Base-by-base conservation (phyloP, 2,113 vertebrate genomes). In the Dasyurus viverrinus region DNA sequence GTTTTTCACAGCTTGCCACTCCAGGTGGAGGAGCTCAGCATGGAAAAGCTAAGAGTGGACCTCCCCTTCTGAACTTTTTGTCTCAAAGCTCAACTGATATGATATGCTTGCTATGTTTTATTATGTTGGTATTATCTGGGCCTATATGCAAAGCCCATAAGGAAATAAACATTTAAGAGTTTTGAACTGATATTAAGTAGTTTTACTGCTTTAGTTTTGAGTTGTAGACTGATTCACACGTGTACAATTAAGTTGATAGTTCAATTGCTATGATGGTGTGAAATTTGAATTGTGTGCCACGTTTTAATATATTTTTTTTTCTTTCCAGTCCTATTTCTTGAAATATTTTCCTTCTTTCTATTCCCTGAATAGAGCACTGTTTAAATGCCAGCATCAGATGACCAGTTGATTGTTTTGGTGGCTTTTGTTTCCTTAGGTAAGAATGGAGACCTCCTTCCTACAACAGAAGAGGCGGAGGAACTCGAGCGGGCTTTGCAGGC, bases 391-490 rank as follows among this genome's bases (percentile, higher is more conserved):
- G 14, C 22, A 8, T 16, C 6, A 22, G 2, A 2, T 26, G 0
- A 54, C 19, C 23, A n/a, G 27, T 68, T 98, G 76, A 97, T 55
- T 92, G n/a, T 89, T 27, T 90, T 55, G 36, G 24, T 93, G 94
- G 2, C 96, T 95, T 98, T 94, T 93, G 91, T 98, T 98, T 94
- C 91, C 97, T 54, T 96, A 99, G 99, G 99, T 98, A 99, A 99
- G 98, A 99, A 99, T 6, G 99, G 99, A 95, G 99, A 99, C 96
- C 98, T 99, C 92, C 98, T 99, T 94, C 99, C 99, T 0, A 99
- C 99, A 26, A 99, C 99, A 2, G 99, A 99, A 98, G 99, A 99
- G 98, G 99, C 99, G 0, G 99, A 99, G 98, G 99, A 99, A 98
- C 98, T 99, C 97, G 99, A 99, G 96, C 99, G 99, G 93, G 99